phyloP scores from a whole-genome alignment of 2,113 vertebrate genomes.

The Pterophyllum scalare region DNA sequence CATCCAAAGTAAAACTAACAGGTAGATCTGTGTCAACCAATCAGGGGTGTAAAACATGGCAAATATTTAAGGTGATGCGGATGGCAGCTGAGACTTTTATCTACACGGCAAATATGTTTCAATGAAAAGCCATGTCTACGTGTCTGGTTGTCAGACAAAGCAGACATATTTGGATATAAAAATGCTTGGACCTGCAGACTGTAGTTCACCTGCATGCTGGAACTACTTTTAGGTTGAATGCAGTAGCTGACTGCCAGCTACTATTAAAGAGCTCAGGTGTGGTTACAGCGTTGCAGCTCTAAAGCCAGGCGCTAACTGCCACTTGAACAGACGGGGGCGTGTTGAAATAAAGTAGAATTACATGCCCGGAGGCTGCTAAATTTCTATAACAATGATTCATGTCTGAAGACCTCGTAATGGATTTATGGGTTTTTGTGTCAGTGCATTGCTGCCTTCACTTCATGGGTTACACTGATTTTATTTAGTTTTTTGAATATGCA shows the following conservation, averaged over 20 bases:
- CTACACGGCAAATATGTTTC: neutral
- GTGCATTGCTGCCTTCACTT: too few species aligned
- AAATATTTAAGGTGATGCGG: neutral
- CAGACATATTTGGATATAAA: neutral
- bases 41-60: neutral
- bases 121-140: neutral
- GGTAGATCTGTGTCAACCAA: neutral
- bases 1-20: neutral
- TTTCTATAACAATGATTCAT: neutral
- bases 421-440: constrained; percentile 8
- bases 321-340: constrained; percentile 10
- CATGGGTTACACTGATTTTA: too few species aligned
- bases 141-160: neutral
- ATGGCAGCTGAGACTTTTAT: neutral
- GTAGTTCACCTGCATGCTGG: neutral
- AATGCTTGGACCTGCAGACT: neutral
- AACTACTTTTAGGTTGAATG: neutral
- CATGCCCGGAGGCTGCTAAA: neutral
- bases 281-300: neutral
- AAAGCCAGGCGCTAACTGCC: neutral
- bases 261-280: neutral
- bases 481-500: too few species aligned
- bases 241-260: neutral
- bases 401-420: neutral
- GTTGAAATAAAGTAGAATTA: constrained; percentile 10